These are phyloP conservation scores for Halictus rubicundus DNA, from an alignment of 1,140 invertebrate genomes.

Conservation along the genomic window DNA sequence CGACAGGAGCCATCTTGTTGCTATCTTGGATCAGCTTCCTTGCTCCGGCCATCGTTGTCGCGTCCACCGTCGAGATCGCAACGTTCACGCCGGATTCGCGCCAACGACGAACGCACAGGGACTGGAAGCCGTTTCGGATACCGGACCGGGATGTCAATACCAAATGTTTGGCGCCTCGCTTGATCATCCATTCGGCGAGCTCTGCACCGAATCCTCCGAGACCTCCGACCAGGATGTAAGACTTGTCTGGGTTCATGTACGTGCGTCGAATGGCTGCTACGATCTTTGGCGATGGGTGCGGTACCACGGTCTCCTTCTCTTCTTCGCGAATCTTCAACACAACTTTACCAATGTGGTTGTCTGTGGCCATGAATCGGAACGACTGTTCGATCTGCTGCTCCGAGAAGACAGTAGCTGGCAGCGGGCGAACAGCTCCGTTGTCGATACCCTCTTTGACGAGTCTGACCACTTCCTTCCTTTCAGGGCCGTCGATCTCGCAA, in stretches of 20 bases:
- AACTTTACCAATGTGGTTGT: conserved; percentile 98
- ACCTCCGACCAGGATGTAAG: conserved; percentile 93
- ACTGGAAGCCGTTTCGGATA: conserved; percentile 93
- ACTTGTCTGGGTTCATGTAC: conserved; percentile 93
- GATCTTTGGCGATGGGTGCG: conserved; percentile 80
- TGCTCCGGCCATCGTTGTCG: conserved; percentile 85
- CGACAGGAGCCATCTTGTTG: conserved; percentile 88
- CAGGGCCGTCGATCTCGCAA: conserved; percentile 86
- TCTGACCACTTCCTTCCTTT: conserved; percentile 87
- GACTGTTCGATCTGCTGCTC: conserved; percentile 95
- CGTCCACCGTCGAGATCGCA: conserved; percentile 86
- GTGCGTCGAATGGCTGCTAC: conserved; percentile 90
- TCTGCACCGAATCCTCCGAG: conserved; percentile 97
- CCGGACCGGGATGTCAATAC: conserved; percentile 94
- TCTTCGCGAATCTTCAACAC: conserved; percentile 93
- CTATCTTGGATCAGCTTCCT: conserved; percentile 86
- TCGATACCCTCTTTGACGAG: conserved; percentile 91
- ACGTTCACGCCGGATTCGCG: conserved; percentile 86
- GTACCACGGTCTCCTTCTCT: conserved; percentile 81
- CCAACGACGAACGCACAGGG: conserved; percentile 89
- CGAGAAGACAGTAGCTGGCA: conserved; percentile 90
- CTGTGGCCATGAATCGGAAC: conserved; percentile 97
- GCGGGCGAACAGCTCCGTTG: conserved; percentile 90
- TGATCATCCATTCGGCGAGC: conserved; percentile 93
- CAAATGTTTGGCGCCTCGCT: conserved; percentile 90